A percentile compares a stretch with the other conserved stretches of the same genome.
phyloP scores from a whole-genome alignment of 2,113 vertebrate species.

The Uropsilus gracilis region DNA sequence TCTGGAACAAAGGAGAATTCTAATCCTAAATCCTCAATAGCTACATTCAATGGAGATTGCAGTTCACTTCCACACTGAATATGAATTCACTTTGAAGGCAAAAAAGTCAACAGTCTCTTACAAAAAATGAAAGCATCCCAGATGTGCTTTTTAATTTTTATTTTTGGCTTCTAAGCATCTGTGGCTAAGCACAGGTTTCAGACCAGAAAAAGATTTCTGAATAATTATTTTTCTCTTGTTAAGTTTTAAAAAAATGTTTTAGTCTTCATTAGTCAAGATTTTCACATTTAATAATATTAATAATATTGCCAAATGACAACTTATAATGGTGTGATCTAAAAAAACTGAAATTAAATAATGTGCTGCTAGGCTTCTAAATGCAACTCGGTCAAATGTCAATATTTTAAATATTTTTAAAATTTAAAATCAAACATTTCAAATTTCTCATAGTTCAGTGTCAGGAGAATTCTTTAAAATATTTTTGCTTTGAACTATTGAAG shows the following conservation, averaged over 20 bases:
- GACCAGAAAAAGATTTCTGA: constrained; percentile 52
- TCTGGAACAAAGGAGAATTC: constrained; percentile 83
- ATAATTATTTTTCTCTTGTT: constrained; percentile 59
- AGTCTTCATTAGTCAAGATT: constrained; percentile 18
- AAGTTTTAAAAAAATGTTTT: constrained; percentile 54
- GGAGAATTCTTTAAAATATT: constrained; percentile 35
- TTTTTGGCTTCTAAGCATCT: neutral
- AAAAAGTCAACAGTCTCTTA: neutral
- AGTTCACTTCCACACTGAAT: constrained; percentile 42
- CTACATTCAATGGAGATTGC: constrained; percentile 41
- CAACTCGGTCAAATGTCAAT: constrained; percentile 26
- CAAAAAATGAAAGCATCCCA: neutral
- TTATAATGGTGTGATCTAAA: constrained; percentile 55
- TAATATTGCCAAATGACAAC: constrained; percentile 31
- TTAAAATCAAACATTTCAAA: constrained; percentile 46
- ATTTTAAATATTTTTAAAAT: constrained; percentile 45
- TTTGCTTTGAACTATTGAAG: constrained; percentile 37
- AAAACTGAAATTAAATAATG: constrained; percentile 73
- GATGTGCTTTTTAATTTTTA: constrained; percentile 27
- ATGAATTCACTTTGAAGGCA: constrained; percentile 62
- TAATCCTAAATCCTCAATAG: constrained; percentile 77
- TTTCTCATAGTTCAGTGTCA: constrained; percentile 39
- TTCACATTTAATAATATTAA: constrained; percentile 54
- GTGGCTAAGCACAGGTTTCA: neutral
- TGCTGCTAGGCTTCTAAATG: constrained; percentile 61